These are phyloP conservation scores for Caenorhabditis drosophilae DNA, from an alignment of 2,888 invertebrate species.

Conservation along the genomic window DNA sequence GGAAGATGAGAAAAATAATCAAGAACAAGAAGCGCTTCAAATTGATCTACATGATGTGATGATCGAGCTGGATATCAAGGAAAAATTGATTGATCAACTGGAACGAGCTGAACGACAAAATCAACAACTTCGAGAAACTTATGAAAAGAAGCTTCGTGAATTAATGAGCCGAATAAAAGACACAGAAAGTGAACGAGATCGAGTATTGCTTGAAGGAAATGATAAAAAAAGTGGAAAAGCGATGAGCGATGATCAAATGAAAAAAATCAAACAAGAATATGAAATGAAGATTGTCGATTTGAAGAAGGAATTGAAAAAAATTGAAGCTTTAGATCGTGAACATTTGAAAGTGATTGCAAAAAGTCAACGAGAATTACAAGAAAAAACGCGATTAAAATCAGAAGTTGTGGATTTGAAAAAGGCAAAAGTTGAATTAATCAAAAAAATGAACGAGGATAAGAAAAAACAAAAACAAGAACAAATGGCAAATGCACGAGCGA, in stretches of 20 bases:
- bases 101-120: constrained; percentile 86
- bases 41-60: constrained; percentile 87
- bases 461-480: constrained; percentile 85
- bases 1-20: constrained; percentile 72
- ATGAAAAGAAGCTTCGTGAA: constrained; percentile 57
- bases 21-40: constrained; percentile 67
- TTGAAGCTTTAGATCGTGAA: constrained; percentile 86
- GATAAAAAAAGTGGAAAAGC: constrained; percentile 18
- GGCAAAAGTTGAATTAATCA: constrained; percentile 81
- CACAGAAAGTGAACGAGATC: constrained; percentile 59
- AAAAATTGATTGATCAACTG: constrained; percentile 89
- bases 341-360: constrained; percentile 80
- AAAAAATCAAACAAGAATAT: constrained; percentile 81
- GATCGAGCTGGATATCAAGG: constrained; percentile 91
- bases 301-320: constrained; percentile 83
- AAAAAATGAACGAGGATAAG: constrained; percentile 90
- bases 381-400: constrained; percentile 36
- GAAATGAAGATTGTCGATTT: constrained; percentile 83
- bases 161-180: constrained; percentile 43
- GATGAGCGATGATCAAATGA: constrained; percentile 38
- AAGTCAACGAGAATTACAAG: constrained; percentile 43
- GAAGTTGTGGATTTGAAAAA: constrained; percentile 79
- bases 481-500: constrained; percentile 74
- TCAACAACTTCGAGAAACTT: constrained; percentile 73
- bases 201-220: constrained; percentile 42